Conservation (phyloP, 2,797 vertebrate genomes). For the Hypotaenidia philippensis region DNA sequence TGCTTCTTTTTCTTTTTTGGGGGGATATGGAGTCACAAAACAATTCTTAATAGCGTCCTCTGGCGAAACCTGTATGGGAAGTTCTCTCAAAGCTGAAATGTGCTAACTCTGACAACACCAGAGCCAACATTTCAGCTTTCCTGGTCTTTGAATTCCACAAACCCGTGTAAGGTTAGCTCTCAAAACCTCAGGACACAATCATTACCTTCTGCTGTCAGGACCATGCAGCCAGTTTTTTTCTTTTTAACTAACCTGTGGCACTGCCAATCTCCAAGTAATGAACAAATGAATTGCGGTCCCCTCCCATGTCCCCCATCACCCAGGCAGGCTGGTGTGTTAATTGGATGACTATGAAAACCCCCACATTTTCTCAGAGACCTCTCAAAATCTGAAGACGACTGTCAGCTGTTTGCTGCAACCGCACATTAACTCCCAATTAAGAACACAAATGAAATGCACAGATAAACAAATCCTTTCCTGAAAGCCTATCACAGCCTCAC, state of each 20-base stretch:
- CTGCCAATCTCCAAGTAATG: neutral
- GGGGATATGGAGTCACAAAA: neutral
- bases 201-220: neutral
- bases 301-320: neutral
- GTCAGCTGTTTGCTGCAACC: neutral
- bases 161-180: fast-evolving
- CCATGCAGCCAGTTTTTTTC: neutral
- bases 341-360: neutral
- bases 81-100: neutral
- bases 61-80: neutral
- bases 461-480: neutral
- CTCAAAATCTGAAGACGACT: neutral
- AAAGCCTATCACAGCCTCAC: neutral
- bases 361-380: neutral
- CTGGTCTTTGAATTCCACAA: neutral
- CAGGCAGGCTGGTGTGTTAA: neutral
- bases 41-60: fast-evolving
- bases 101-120: fast-evolving
- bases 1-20: neutral
- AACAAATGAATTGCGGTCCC: neutral
- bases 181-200: neutral
- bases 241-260: neutral
- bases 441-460: neutral
- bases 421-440: conserved; percentile 16
- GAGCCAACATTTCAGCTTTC: neutral